Percentiles rank a stretch among this genome's conserved stretches.
Evolutionary conservation across 2,113 vertebrate genomes (phyloP).

Genomic region (Sphaerodactylus townsendi): DNA sequence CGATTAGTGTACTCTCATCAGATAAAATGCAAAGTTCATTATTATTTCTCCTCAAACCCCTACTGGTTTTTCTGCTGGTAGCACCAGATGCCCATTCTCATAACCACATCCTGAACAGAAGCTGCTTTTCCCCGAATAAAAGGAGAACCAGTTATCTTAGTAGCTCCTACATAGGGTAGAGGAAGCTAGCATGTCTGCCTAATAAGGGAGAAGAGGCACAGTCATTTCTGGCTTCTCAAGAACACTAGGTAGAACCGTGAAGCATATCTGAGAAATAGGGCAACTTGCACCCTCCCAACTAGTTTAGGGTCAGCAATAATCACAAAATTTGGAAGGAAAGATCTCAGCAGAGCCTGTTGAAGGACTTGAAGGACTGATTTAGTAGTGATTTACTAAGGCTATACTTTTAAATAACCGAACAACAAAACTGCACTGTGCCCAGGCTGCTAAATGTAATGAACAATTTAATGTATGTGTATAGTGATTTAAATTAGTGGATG

Average conservation of each 20-base stretch:
- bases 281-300: neutral
- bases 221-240: neutral
- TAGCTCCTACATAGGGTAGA: neutral
- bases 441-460: too few species aligned
- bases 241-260: neutral
- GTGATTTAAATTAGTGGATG: too few species aligned
- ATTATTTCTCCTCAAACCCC: neutral
- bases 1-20: fast-evolving
- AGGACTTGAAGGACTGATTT: neutral
- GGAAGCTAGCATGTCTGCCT: neutral
- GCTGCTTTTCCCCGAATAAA: neutral
- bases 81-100: fast-evolving
- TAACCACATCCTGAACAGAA: fast-evolving
- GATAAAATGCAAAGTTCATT: fast-evolving
- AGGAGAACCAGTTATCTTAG: neutral
- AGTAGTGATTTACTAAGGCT: neutral
- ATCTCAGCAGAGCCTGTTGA: too few species aligned
- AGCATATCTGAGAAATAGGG: neutral
- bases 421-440: too few species aligned
- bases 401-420: neutral
- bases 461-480: too few species aligned
- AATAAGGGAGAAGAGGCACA: fast-evolving
- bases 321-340: neutral
- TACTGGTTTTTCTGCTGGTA: fast-evolving
- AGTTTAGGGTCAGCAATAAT: neutral